These are phyloP conservation scores for Eulacestoma nigropectus DNA, from an alignment of 2,113 vertebrate genomes.

Conservation along the genomic window DNA sequence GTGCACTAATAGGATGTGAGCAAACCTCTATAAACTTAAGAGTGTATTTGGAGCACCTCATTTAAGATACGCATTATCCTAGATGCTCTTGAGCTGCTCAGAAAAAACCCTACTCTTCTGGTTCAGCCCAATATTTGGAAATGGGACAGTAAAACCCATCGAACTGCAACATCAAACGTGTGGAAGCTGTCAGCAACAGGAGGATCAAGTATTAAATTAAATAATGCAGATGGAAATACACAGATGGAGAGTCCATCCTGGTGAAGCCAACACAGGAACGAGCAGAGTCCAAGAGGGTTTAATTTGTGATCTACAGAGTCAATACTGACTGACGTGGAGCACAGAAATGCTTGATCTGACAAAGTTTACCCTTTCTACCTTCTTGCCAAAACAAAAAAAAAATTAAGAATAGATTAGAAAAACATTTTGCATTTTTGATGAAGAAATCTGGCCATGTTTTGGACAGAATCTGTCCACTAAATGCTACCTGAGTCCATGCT, in stretches of 20 bases:
- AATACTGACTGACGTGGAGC: background rate
- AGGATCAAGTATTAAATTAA: background rate
- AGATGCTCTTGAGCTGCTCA: background rate
- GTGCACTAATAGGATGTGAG: background rate
- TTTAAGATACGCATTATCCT: background rate
- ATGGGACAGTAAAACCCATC: background rate
- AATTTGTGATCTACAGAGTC: background rate
- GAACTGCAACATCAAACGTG: background rate
- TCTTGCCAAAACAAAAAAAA: background rate
- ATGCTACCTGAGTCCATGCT: background rate
- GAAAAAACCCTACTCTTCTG: background rate
- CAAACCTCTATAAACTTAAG: background rate
- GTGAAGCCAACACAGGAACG: background rate
- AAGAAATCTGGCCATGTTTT: background rate
- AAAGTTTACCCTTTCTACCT: background rate
- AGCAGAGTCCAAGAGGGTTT: background rate
- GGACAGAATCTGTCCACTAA: background rate
- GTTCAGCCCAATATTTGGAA: background rate
- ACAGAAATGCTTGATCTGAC: background rate
- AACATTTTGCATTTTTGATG: background rate
- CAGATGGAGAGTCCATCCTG: background rate
- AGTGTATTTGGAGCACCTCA: background rate
- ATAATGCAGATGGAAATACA: background rate
- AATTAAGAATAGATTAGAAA: background rate
- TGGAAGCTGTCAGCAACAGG: background rate